Evolutionary conservation across 2,888 invertebrate species (phyloP), one percentile per base, ranked within the genome.

Genomic region (Tenthredo scrophulariae): DNA sequence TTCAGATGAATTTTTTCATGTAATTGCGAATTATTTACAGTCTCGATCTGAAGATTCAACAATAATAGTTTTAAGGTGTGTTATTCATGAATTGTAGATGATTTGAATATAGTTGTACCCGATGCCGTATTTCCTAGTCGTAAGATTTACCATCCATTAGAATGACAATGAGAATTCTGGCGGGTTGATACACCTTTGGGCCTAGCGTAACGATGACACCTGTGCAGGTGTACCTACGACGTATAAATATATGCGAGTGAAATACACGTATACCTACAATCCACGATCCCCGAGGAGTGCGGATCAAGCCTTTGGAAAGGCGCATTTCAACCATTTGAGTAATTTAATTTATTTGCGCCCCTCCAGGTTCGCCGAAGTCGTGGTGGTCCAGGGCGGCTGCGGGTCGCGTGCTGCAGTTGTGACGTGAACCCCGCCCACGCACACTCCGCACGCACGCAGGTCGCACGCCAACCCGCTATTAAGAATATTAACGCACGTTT

Each of bases 401-500:
- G 67, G 83, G 87, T 86, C 84, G 65, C 86, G 79, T 85, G 84
- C 85, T 79, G 54, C 74, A 86, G 88, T 89, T 90, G 90, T 89
- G 90, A 89, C 89, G 89, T 88, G 87, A 87, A 72, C 79, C 86
- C 72, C 84, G 84, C 89, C 88, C 87, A 87, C 88, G 87, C 88
- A 86, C 85, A 43, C 79, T 85, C 83, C 80, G 77, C 87, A 86
- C 85, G 79, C 84, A 75, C 84, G 79, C 88, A 86, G 87, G 84
- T 87, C 87, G 88, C 91, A 92, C 92, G 91, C 89, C 88, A 91
- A 90, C 90, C 90, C 90, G 90, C 91, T 90, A 92, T 93, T 93
- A 92, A 91, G 90, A 90, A 91, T 89, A 92, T 93, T 92, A 92
- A 91, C 90, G 90, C 90, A 86, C 88, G 89, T 91, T 91, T 92